phyloP scores from a whole-genome alignment of 2,888 invertebrate species.

The Calliopum simillimum region DNA sequence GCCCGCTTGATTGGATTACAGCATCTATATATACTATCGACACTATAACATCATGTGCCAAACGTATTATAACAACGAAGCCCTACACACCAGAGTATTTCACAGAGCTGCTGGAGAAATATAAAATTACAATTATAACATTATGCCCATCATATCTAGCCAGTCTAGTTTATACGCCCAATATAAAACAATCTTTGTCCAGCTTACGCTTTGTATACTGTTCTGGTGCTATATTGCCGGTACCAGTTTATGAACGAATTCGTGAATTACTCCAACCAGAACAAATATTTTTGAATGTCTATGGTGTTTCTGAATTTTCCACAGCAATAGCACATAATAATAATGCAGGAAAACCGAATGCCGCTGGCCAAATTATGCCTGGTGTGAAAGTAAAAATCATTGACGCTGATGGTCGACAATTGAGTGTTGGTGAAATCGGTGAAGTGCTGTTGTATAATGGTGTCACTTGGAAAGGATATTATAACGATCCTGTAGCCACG shows the following conservation, averaged over 20 bases:
- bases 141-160: slow-evolving; percentile 46
- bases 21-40: background rate
- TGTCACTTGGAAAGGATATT: slow-evolving; percentile 59
- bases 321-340: slow-evolving; percentile 48
- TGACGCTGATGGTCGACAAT: too few species aligned
- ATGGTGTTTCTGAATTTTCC: slow-evolving; percentile 55
- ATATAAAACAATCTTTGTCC: too few species aligned
- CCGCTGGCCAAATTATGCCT: slow-evolving; percentile 51
- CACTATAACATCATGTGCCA: too few species aligned
- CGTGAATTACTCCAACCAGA: slow-evolving; percentile 32
- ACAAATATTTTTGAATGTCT: slow-evolving; percentile 48
- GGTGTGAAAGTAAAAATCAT: slow-evolving; percentile 49
- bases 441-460: too few species aligned
- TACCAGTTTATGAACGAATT: slow-evolving; percentile 46
- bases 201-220: slow-evolving; percentile 49
- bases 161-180: too few species aligned
- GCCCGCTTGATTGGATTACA: slow-evolving; percentile 24
- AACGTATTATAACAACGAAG: slow-evolving; percentile 42
- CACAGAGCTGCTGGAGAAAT: slow-evolving; percentile 51
- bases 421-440: too few species aligned
- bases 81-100: slow-evolving; percentile 51
- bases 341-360: slow-evolving; percentile 45
- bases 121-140: slow-evolving; percentile 50
- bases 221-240: slow-evolving; percentile 52
- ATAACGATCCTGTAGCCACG: slow-evolving; percentile 55